Evolutionary conservation across 2,113 vertebrate species (phyloP).

Genomic region (Anolis sagrei): DNA sequence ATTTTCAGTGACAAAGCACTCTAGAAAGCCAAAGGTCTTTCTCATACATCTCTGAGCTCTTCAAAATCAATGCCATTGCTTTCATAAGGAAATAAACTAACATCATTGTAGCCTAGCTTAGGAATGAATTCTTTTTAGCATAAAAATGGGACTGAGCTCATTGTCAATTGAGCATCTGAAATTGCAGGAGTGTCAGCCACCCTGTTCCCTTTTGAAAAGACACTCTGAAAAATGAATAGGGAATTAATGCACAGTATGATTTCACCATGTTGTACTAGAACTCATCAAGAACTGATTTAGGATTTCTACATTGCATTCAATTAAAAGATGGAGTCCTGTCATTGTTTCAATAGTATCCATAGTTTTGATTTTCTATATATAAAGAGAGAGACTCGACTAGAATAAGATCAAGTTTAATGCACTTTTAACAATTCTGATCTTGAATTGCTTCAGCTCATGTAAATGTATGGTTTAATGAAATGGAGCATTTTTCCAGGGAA

Average conservation of each 20-base stretch:
- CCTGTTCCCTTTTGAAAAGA: conserved; percentile 7
- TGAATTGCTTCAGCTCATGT: not conserved
- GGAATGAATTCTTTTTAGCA: not conserved
- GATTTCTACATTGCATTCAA: not conserved
- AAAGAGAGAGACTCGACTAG: no score
- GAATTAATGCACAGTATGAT: not conserved
- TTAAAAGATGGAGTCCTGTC: not conserved
- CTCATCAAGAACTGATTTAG: not conserved
- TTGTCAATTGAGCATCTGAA: not conserved
- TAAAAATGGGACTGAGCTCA: not conserved
- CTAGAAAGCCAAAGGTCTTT: not conserved
- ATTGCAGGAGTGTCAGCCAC: not conserved
- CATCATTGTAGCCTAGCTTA: not conserved
- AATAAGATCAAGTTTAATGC: not conserved
- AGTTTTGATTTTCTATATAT: not conserved
- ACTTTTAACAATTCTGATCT: not conserved
- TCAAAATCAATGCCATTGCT: not conserved
- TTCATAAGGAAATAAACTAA: not conserved
- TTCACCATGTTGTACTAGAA: not conserved
- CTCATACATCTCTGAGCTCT: not conserved
- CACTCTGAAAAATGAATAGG: not conserved
- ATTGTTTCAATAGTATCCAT: not conserved
- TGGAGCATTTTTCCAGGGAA: not conserved
- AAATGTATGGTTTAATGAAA: not conserved
- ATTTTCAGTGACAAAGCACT: not conserved